Conservation (phyloP, 2,113 vertebrate genomes). For the Colinus virginianus region DNA sequence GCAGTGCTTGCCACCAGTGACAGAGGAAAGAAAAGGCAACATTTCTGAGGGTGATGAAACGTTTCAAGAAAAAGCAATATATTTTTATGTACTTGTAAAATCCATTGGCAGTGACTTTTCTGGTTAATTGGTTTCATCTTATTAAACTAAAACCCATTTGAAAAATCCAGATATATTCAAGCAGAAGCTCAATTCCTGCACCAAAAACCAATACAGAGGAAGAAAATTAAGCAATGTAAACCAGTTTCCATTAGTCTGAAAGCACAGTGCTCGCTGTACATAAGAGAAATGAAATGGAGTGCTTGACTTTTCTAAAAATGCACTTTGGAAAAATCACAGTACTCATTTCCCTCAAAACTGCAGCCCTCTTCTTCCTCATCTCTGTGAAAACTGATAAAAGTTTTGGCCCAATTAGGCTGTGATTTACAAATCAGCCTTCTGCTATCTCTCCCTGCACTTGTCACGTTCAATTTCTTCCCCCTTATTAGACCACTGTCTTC, state of each 20-base stretch:
- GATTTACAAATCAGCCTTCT: slow-evolving; percentile 39
- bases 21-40: slow-evolving; percentile 34
- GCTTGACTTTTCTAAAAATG: slow-evolving; percentile 8
- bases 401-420: slow-evolving; percentile 8
- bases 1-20: neutral
- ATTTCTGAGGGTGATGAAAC: slow-evolving; percentile 44
- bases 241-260: slow-evolving; percentile 13
- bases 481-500: slow-evolving; percentile 76
- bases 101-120: slow-evolving; percentile 50
- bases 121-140: slow-evolving; percentile 69
- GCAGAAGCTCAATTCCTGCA: slow-evolving; percentile 1
- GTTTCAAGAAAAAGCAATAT: slow-evolving; percentile 58
- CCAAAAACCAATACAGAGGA: slow-evolving; percentile 15
- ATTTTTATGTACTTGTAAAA: slow-evolving; percentile 70
- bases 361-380: neutral
- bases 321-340: neutral
- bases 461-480: slow-evolving; percentile 52
- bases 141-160: slow-evolving; percentile 61
- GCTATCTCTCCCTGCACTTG: slow-evolving; percentile 50
- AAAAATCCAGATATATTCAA: slow-evolving; percentile 41
- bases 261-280: neutral
- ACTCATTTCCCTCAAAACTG: neutral
- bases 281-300: neutral
- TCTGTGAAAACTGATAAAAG: neutral
- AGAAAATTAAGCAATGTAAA: slow-evolving; percentile 26